Conservation (phyloP, 2,113 vertebrate genomes). For the Corythaeola cristata region DNA sequence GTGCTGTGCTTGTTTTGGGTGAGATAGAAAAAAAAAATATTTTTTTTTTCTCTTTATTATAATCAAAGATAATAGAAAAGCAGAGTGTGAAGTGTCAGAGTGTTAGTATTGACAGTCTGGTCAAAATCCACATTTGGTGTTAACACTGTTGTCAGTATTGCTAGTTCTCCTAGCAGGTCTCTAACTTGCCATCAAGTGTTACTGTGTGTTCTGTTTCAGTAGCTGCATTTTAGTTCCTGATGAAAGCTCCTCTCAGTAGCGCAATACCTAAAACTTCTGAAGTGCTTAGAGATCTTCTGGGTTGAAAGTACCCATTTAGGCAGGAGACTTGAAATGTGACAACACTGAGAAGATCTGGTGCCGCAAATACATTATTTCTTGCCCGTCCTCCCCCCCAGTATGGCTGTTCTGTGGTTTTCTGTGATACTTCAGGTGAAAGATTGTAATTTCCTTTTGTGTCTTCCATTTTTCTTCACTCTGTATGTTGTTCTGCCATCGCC, state of each 20-base stretch:
- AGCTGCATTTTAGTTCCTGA: background rate
- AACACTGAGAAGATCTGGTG: background rate
- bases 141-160: rapidly evolving
- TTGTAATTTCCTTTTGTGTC: background rate
- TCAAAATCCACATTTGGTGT: background rate
- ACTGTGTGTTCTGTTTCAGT: background rate
- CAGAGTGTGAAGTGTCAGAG: background rate
- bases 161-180: background rate
- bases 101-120: background rate
- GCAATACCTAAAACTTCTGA: background rate
- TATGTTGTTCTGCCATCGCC: background rate
- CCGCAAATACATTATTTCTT: background rate
- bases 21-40: too few species aligned
- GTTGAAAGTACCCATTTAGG: background rate
- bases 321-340: background rate
- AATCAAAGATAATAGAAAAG: background rate
- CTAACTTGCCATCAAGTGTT: background rate
- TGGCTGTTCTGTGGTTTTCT: background rate
- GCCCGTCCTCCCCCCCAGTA: too few species aligned
- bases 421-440: background rate
- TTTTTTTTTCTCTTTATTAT: background rate
- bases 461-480: background rate
- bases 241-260: background rate
- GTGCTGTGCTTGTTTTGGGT: background rate
- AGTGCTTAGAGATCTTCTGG: background rate